phyloP scores from a whole-genome alignment of 2,113 vertebrate species.

The Albula goreensis region DNA sequence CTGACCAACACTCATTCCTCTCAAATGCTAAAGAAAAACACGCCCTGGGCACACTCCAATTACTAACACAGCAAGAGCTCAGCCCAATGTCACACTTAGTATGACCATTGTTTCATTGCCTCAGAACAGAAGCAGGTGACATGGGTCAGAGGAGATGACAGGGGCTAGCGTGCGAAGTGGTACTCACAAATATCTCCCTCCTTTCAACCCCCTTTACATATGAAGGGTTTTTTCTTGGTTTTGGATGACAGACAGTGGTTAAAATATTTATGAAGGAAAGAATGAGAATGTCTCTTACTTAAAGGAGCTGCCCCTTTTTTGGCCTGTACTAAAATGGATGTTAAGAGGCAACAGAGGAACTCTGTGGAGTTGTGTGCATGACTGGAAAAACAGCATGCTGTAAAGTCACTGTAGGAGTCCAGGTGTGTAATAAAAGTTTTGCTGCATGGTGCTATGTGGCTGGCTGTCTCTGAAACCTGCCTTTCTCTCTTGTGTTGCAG shows the following conservation, averaged over 20 bases:
- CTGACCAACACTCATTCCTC: too few species aligned
- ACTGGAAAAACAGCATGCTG: constrained; percentile 31
- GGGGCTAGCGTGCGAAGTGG: background rate
- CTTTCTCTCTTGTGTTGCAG: constrained; percentile 46
- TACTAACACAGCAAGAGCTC: background rate
- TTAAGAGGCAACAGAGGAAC: constrained; percentile 47
- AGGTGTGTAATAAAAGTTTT: background rate
- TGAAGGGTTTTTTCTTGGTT: constrained; percentile 46
- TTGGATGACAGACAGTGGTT: constrained; percentile 55
- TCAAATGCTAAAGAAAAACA: background rate
- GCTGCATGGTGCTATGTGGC: background rate
- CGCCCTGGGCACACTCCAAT: background rate
- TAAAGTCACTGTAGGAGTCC: background rate
- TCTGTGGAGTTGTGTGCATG: constrained; percentile 53
- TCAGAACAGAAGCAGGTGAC: background rate
- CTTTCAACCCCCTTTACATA: constrained; percentile 33
- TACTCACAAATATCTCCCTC: background rate
- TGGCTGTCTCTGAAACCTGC: background rate
- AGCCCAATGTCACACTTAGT: background rate
- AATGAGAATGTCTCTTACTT: constrained; percentile 46
- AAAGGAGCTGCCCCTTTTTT: constrained; percentile 39
- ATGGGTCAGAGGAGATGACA: background rate
- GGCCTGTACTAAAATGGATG: constrained; percentile 13
- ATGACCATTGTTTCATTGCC: background rate
- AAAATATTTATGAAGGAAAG: constrained; percentile 59